Evolutionary conservation across 2,797 vertebrate genomes (phyloP).

Genomic region (Coregonus suidteri): DNA sequence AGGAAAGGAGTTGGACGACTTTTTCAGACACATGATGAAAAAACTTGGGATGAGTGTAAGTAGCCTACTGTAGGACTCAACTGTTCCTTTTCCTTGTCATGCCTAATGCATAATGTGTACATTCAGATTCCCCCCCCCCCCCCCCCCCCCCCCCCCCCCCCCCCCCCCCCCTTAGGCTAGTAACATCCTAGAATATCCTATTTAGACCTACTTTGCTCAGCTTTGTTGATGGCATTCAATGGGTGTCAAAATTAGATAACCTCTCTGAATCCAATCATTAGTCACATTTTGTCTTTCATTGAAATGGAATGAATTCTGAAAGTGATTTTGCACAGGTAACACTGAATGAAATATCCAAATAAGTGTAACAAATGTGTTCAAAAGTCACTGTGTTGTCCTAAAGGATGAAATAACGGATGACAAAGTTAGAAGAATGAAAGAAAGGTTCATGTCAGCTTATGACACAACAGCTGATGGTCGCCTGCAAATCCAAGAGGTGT

Average conservation of each 20-base stretch:
- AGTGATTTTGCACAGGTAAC: neutral
- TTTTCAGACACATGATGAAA: conserved; percentile 77
- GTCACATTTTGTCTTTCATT: neutral
- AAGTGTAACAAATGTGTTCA: neutral
- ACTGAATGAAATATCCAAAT: neutral
- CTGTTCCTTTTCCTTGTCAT: neutral
- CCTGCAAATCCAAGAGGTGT: conserved; percentile 85
- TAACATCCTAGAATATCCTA: too few relatives aligned
- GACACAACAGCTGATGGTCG: conserved; percentile 64
- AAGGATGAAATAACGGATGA: conserved; percentile 72
- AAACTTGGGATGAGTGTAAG: conserved; percentile 80
- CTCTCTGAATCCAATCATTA: neutral
- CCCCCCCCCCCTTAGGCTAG: too few relatives aligned
- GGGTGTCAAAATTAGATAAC: neutral
- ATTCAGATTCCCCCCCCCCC: too few relatives aligned
- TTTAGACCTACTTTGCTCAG: too few relatives aligned
- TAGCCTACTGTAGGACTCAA: conserved; percentile 26
- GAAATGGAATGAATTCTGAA: neutral
- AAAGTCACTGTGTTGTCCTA: conserved; percentile 20
- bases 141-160: too few relatives aligned
- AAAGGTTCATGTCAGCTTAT: conserved; percentile 65
- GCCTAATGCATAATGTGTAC: neutral
- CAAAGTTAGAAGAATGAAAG: conserved; percentile 71
- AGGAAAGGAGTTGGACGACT: conserved; percentile 79
- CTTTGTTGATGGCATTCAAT: neutral